phyloP scores from a whole-genome alignment of 2,888 invertebrate genomes.

The Nebria salina region DNA sequence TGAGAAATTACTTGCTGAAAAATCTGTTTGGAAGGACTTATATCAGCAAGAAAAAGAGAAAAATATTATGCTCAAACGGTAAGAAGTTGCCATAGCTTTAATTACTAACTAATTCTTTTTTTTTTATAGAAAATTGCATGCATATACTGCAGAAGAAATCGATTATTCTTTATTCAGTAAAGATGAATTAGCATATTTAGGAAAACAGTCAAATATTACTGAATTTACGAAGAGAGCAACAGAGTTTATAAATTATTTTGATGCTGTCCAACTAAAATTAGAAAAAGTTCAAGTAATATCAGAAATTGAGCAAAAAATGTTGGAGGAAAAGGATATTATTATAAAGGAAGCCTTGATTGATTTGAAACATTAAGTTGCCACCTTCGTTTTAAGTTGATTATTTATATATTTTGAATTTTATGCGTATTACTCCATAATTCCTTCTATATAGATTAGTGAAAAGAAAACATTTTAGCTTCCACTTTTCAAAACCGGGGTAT shows the following conservation, averaged over 20 bases:
- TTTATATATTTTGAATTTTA: not conserved
- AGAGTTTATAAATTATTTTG: slow-evolving; percentile 52
- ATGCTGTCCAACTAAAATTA: not conserved
- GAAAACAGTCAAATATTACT: slow-evolving; percentile 61
- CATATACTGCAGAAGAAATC: slow-evolving; percentile 51
- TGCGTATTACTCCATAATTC: too few species aligned
- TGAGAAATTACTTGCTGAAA: slow-evolving; percentile 60
- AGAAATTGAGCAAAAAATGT: not conserved
- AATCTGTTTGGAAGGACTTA: slow-evolving; percentile 64
- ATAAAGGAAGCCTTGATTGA: not conserved
- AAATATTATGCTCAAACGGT: slow-evolving; percentile 63
- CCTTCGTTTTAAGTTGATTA: not conserved
- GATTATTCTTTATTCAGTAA: slow-evolving; percentile 61
- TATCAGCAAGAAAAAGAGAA: slow-evolving; percentile 61
- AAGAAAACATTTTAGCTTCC: too few species aligned
- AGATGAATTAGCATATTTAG: slow-evolving; percentile 64
- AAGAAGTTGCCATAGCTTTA: slow-evolving; percentile 52
- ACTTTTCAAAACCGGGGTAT: too few species aligned
- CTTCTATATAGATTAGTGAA: too few species aligned
- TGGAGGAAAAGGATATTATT: not conserved
- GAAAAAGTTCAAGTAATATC: not conserved
- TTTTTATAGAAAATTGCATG: slow-evolving; percentile 30
- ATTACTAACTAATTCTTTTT: not conserved
- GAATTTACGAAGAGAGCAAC: slow-evolving; percentile 61
- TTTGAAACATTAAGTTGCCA: not conserved